Evolutionary conservation across 2,888 invertebrate species (phyloP).

Genomic region (Folsomia candida): DNA sequence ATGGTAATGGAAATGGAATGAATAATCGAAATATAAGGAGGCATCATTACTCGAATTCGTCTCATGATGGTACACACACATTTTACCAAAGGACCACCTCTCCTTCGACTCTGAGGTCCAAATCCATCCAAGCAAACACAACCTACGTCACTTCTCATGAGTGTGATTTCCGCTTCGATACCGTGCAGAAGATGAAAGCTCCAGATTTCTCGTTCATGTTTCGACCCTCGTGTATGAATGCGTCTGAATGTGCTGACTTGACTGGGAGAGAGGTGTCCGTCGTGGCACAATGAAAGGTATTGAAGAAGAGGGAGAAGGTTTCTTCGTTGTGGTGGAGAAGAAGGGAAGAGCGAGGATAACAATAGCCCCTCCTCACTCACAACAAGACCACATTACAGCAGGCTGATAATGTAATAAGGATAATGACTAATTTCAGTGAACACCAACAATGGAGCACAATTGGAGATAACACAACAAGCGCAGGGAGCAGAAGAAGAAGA

Average conservation of each 20-base stretch:
- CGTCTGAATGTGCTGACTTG: not conserved
- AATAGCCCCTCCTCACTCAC: not conserved
- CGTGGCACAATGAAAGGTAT: not conserved
- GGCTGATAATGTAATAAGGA: not conserved
- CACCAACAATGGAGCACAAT: slow-evolving; percentile 3
- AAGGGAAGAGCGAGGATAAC: not conserved
- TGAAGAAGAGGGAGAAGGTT: too few species aligned
- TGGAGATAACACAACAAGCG: not conserved
- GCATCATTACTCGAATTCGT: slow-evolving; percentile 5
- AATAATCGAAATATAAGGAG: slow-evolving; percentile 3
- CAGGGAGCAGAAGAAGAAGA: too few species aligned
- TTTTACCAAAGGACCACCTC: not conserved
- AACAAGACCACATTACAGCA: not conserved
- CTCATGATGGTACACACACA: not conserved
- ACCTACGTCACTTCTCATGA: too few species aligned
- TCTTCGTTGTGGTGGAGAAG: not conserved
- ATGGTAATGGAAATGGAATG: too few species aligned
- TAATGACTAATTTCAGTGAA: slow-evolving; percentile 3
- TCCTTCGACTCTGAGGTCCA: not conserved
- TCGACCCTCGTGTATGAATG: too few species aligned
- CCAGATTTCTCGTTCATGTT: too few species aligned
- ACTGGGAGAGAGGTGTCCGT: not conserved
- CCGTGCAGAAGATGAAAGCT: too few species aligned
- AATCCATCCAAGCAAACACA: too few species aligned
- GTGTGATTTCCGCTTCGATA: too few species aligned